Percentiles rank a stretch among this genome's conserved stretches.
Conservation (phyloP, 35 echinoderm and acorn worm genomes). For the Antedon bifida region DNA sequence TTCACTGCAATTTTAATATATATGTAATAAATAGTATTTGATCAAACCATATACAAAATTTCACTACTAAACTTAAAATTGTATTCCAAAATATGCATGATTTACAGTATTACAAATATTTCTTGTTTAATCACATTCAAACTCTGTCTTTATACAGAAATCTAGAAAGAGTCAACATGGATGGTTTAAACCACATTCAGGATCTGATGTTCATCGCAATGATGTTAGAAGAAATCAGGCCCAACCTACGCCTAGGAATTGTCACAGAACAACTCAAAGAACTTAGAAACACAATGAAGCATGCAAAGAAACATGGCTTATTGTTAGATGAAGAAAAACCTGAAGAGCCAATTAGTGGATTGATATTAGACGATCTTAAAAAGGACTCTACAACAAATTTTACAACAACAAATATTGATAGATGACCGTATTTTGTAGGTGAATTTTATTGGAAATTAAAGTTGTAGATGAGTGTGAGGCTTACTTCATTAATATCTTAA, state of each 20-base stretch:
- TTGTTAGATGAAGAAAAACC: not conserved
- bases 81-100: no score
- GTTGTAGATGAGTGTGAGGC: no score
- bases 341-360: not conserved
- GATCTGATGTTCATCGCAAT: conserved; percentile 27
- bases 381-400: not conserved
- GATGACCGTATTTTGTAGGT: not conserved
- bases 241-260: conserved; percentile 29
- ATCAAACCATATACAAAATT: no score
- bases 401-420: not conserved
- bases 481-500: no score
- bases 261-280: conserved; percentile 28
- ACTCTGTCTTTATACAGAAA: conserved; percentile 39
- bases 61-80: no score
- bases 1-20: no score
- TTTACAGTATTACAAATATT: no score
- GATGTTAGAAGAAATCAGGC: conserved; percentile 55
- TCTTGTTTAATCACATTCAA: no score
- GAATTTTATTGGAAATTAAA: no score
- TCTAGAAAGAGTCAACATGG: conserved; percentile 53
- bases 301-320: not conserved
- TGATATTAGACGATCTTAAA: not conserved
- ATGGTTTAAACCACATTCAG: conserved; percentile 17
- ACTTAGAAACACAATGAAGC: not conserved
- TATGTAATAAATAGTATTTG: no score